phyloP scores from a whole-genome alignment of 1,140 invertebrate genomes.

The Zaprionus inermis region DNA sequence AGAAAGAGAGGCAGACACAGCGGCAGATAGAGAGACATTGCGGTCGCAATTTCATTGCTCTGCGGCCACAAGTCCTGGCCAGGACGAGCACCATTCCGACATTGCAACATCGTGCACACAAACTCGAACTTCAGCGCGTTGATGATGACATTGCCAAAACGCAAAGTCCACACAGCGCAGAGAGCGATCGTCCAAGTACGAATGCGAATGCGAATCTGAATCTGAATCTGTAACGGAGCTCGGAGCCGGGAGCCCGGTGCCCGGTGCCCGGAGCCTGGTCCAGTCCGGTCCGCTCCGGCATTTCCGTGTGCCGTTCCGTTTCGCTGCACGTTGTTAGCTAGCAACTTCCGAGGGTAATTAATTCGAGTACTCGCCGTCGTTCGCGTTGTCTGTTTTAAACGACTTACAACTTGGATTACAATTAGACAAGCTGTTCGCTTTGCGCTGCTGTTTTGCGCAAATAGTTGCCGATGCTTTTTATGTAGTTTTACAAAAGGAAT shows the following conservation, averaged over 20 bases:
- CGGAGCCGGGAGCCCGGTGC: not conserved
- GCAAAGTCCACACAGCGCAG: conserved; percentile 65
- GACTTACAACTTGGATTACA: conserved; percentile 82
- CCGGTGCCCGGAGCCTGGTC: conserved; percentile 23
- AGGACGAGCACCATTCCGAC: conserved; percentile 44
- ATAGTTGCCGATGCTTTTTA: conserved; percentile 53
- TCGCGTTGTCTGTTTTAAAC: conserved; percentile 79
- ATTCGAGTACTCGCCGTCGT: conserved; percentile 69
- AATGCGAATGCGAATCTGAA: conserved; percentile 30
- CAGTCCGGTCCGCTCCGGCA: conserved; percentile 55
- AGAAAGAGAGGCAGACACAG: conserved; percentile 3
- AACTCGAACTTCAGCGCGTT: conserved; percentile 61
- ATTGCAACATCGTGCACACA: conserved; percentile 61
- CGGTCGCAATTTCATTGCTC: conserved; percentile 77
- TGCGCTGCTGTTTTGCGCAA: conserved; percentile 66
- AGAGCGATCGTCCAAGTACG: conserved; percentile 31
- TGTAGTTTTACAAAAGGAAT: conserved; percentile 22
- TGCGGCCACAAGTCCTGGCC: conserved; percentile 72
- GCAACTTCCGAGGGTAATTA: conserved; percentile 82
- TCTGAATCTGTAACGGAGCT: conserved; percentile 42
- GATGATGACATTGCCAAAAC: conserved; percentile 78
- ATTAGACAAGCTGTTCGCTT: conserved; percentile 81
- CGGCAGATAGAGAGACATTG: conserved; percentile 50
- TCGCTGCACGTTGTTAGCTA: conserved; percentile 79
- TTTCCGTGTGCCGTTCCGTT: conserved; percentile 79